Evolutionary conservation across 1,140 invertebrate species (phyloP).

Genomic region (Samia ricini): DNA sequence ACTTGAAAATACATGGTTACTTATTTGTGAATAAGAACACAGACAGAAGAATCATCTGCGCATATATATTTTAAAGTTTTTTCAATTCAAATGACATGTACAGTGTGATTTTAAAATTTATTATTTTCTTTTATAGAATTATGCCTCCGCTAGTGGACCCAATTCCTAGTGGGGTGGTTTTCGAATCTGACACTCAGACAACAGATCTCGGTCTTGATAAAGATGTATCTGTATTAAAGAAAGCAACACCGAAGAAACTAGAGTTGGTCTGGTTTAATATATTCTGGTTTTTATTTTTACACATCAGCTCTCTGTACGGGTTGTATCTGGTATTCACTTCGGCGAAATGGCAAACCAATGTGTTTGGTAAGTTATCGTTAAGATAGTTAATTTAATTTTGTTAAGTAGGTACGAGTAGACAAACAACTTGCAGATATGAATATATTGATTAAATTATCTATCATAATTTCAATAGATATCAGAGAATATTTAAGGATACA

Average conservation of each 20-base stretch:
- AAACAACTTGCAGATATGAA: no score
- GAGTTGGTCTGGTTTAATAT: conserved; percentile 92
- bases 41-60: no score
- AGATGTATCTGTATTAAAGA: conserved; percentile 51
- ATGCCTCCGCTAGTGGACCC: conserved; percentile 81
- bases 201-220: conserved; percentile 57
- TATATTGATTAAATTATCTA: no score
- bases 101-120: no score
- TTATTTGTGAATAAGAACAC: no score
- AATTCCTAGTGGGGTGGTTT: conserved; percentile 78
- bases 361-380: conserved; percentile 83
- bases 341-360: conserved; percentile 82
- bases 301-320: conserved; percentile 87
- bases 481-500: no score
- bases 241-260: conserved; percentile 65
- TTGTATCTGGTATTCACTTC: conserved; percentile 83
- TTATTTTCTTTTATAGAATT: conserved; percentile 17
- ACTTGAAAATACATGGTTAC: no score
- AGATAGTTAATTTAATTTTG: no score
- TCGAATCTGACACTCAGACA: conserved; percentile 77
- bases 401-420: no score
- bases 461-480: no score
- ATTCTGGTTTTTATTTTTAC: conserved; percentile 84
- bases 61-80: no score
- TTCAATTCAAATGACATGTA: no score